phyloP scores from a whole-genome alignment of 2,888 invertebrate genomes.

The Allolobophora icterica region DNA sequence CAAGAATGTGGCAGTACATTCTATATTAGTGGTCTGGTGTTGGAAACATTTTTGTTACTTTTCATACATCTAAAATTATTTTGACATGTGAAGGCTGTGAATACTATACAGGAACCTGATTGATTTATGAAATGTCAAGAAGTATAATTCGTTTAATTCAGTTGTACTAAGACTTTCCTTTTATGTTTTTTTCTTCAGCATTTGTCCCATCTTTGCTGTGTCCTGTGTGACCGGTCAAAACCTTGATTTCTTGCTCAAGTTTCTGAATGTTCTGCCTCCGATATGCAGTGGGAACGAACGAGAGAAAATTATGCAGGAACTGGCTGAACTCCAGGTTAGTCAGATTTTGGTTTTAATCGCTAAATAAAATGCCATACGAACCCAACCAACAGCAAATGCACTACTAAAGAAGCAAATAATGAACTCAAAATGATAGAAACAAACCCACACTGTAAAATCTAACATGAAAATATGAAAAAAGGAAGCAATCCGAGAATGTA shows the following conservation, averaged over 20 bases:
- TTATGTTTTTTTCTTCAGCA: slow-evolving; percentile 51
- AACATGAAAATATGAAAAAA: too few relatives aligned
- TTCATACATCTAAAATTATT: too few relatives aligned
- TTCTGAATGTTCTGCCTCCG: slow-evolving; percentile 79
- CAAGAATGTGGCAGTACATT: too few relatives aligned
- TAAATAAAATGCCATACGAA: too few relatives aligned
- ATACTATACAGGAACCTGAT: not conserved
- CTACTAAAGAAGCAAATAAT: not conserved
- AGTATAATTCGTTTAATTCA: not conserved
- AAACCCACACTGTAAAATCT: too few relatives aligned
- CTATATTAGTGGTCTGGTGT: too few relatives aligned
- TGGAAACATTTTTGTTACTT: too few relatives aligned
- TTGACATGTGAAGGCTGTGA: too few relatives aligned
- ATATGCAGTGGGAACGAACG: slow-evolving; percentile 69
- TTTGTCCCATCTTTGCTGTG: slow-evolving; percentile 70
- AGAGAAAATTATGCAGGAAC: slow-evolving; percentile 75
- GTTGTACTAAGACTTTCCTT: not conserved
- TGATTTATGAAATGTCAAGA: not conserved
- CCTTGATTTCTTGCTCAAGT: slow-evolving; percentile 78
- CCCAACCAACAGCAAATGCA: too few relatives aligned
- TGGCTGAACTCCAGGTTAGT: slow-evolving; percentile 87
- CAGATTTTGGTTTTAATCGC: too few relatives aligned
- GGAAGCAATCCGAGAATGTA: too few relatives aligned
- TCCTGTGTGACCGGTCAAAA: slow-evolving; percentile 89
- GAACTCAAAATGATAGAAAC: too few relatives aligned